These are phyloP conservation scores for Heloderma charlesbogerti DNA, from an alignment of 2,113 vertebrate genomes.

Conservation along the genomic window DNA sequence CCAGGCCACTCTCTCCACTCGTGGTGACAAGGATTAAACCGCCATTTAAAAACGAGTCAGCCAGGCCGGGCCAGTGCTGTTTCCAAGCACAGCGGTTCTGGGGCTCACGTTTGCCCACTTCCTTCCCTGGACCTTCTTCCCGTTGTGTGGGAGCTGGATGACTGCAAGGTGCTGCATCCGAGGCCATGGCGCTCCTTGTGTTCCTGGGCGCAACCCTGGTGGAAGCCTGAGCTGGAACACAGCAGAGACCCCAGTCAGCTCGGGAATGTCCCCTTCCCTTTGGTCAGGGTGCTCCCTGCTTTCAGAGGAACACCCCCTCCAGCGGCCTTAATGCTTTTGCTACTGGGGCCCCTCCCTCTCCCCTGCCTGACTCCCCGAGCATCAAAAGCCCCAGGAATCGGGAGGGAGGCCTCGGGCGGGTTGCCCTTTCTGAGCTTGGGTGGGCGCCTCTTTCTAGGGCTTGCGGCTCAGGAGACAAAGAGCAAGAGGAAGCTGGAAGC, in stretches of 20 bases:
- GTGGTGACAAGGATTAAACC: no score
- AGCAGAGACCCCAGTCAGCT: no score
- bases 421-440: no score
- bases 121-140: background rate
- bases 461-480: background rate
- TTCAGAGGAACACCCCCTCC: no score
- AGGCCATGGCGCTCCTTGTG: background rate
- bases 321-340: no score
- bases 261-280: no score
- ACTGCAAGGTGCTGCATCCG: background rate
- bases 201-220: background rate
- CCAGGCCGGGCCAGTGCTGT: background rate
- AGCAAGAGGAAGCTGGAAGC: background rate
- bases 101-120: background rate
- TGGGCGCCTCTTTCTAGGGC: background rate
- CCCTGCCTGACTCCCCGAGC: no score
- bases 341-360: no score
- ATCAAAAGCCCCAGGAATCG: no score
- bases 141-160: background rate
- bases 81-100: background rate
- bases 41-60: background rate
- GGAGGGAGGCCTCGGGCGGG: no score
- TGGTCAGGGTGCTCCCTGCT: background rate
- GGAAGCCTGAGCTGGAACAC: no score
- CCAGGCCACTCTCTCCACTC: no score